These are phyloP conservation scores for Pluvianellus socialis DNA, from an alignment of 2,113 vertebrate species.

Conservation along the genomic window DNA sequence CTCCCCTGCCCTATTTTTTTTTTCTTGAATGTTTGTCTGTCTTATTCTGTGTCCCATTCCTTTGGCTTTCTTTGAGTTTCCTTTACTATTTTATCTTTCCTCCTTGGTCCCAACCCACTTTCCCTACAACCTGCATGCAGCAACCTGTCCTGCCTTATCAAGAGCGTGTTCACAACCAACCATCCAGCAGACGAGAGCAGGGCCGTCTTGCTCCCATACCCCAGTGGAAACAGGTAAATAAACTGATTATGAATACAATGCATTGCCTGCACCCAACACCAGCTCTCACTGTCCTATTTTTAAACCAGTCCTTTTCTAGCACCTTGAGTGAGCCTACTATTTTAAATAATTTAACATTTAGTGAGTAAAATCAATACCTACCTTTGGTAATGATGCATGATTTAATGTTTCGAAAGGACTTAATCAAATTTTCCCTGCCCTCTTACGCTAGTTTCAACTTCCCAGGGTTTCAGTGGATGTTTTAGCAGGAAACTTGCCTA, in stretches of 20 bases:
- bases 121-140: slow-evolving; percentile 75
- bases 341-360: neutral
- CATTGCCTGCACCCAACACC: neutral
- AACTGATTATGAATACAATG: neutral
- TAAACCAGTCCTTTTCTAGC: neutral
- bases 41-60: slow-evolving; percentile 8
- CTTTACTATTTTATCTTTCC: slow-evolving; percentile 71
- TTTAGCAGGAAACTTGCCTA: neutral
- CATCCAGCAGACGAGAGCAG: slow-evolving; percentile 79
- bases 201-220: slow-evolving; percentile 80
- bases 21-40: slow-evolving; percentile 35
- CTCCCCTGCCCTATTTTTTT: neutral
- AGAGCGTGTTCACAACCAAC: slow-evolving; percentile 79
- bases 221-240: slow-evolving; percentile 97
- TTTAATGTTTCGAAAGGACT: neutral
- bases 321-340: neutral
- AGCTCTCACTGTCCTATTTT: neutral
- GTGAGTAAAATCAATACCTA: neutral
- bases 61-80: slow-evolving; percentile 41
- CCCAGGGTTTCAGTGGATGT: neutral
- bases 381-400: neutral
- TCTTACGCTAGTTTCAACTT: neutral
- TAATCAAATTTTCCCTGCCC: neutral
- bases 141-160: slow-evolving; percentile 83
- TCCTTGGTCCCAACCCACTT: slow-evolving; percentile 38